Conservation (phyloP, 2,888 invertebrate species). For the Agrochola litura region DNA sequence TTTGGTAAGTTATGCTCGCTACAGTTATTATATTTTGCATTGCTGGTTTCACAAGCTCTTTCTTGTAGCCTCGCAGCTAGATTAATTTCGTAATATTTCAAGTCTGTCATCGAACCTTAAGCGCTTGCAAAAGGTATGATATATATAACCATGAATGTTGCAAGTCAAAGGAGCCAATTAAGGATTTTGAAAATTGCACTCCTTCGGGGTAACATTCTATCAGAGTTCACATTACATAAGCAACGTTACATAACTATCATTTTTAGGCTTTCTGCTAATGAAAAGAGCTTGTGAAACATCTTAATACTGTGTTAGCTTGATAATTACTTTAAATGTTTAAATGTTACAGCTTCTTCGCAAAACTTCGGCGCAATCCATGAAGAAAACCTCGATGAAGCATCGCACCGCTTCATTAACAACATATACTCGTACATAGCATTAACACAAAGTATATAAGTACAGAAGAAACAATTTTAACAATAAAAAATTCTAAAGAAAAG, state of each 20-base stretch:
- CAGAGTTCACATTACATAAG: not conserved
- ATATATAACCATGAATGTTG: not conserved
- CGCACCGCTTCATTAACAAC: constrained; percentile 65
- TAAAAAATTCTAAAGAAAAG: not conserved
- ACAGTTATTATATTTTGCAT: constrained; percentile 64
- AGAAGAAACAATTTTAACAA: constrained; percentile 4
- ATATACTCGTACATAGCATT: constrained; percentile 40
- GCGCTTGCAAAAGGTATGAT: not conserved
- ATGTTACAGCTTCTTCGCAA: constrained; percentile 87
- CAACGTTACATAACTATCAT: not conserved
- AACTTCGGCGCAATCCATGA: constrained; percentile 86
- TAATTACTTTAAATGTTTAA: constrained; percentile 40
- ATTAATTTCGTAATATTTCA: not conserved
- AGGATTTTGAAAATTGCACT: not conserved
- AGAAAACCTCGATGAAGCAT: constrained; percentile 50
- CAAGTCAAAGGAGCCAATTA: not conserved
- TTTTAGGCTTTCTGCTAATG: not conserved
- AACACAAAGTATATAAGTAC: constrained; percentile 35
- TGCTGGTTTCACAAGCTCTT: constrained; percentile 60
- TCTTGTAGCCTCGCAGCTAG: not conserved
- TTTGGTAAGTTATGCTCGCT: constrained; percentile 81
- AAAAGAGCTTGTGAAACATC: constrained; percentile 48
- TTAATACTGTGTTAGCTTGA: not conserved
- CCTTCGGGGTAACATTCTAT: not conserved
- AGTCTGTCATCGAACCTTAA: not conserved